Evolutionary conservation across 2,113 vertebrate species (phyloP), one percentile per base, ranked within the genome.

Genomic region (Blennius ocellaris): DNA sequence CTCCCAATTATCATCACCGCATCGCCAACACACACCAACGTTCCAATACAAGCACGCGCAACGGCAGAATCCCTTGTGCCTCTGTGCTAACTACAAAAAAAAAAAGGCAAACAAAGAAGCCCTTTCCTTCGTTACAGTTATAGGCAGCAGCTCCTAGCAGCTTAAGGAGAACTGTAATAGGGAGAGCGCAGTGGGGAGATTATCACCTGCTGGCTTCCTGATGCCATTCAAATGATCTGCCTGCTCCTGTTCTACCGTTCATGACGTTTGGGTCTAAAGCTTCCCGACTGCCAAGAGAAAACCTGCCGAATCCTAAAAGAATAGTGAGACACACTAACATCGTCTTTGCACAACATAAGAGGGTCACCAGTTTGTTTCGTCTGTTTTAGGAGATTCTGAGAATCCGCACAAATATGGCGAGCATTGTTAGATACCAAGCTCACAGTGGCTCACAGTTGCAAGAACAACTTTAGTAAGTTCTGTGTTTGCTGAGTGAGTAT

Each of bases 221-320:
- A 69, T 78, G 48, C 10, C 47, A 56, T 63, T 70, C 54, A 60
- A 49, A 48, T 79, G 58, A 72, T 75, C 51, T 69, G 61, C 12
- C 69, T 77, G 47, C 60, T 75, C 49, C 57, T 48, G 48, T 76
- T 78, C 53, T 73, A 58, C 59, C 69, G 81, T 63, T 87, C 38
- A 70, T 47, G 48, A 60, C 69, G 73, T 74, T 57, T 1, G 6
- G 11, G 15, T 58, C 36, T 65, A 49, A 65, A 55, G 77, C 70
- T 10, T 10, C 8, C 30, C 43, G 44, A n/a, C 54, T 48, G 40
- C 40, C 8, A 21, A 65, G 70, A 74, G 17, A 69, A 67, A 62
- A 76, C 59, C 40, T 15, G 36, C 52, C 55, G 17, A 69, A 62
- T 69, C 60, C 12, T 15, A 64, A 59, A 56, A 39, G 17, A 50